Evolutionary conservation across 2,888 invertebrate genomes (phyloP).

Genomic region (Thymelicus lineola): DNA sequence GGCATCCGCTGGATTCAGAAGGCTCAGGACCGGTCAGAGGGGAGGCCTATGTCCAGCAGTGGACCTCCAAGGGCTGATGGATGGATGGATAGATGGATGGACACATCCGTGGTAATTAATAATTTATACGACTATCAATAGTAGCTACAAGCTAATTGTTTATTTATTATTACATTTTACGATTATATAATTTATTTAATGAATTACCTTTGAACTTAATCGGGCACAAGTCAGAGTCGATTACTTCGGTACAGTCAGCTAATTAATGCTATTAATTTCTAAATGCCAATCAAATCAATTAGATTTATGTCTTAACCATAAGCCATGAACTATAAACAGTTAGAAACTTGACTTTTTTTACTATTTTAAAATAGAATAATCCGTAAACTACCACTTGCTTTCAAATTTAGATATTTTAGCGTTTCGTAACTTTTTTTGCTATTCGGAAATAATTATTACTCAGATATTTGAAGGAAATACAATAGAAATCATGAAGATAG

Average conservation of each 20-base stretch:
- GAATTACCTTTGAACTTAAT: background rate
- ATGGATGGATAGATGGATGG: no score
- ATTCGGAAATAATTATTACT: conserved; percentile 16
- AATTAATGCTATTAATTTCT: conserved; percentile 23
- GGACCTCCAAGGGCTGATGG: no score
- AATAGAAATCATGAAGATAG: conserved; percentile 9
- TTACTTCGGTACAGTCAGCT: background rate
- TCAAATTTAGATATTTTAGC: conserved; percentile 17
- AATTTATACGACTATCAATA: no score
- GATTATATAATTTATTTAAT: background rate
- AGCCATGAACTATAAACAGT: conserved; percentile 32
- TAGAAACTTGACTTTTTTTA: conserved; percentile 31
- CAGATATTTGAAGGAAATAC: conserved; percentile 6
- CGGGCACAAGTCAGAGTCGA: conserved; percentile 1
- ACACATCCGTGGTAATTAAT: no score
- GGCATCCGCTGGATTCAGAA: no score
- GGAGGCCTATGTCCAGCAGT: no score
- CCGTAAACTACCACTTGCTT: conserved; percentile 8
- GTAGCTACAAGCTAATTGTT: no score
- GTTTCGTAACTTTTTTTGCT: conserved; percentile 17
- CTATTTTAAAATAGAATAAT: conserved; percentile 3
- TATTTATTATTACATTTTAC: background rate
- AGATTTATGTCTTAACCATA: conserved; percentile 16
- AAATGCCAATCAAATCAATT: conserved; percentile 24
- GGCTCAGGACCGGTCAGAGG: no score